phyloP scores from a whole-genome alignment of 2,888 invertebrate genomes.

The Allygus modestus region DNA sequence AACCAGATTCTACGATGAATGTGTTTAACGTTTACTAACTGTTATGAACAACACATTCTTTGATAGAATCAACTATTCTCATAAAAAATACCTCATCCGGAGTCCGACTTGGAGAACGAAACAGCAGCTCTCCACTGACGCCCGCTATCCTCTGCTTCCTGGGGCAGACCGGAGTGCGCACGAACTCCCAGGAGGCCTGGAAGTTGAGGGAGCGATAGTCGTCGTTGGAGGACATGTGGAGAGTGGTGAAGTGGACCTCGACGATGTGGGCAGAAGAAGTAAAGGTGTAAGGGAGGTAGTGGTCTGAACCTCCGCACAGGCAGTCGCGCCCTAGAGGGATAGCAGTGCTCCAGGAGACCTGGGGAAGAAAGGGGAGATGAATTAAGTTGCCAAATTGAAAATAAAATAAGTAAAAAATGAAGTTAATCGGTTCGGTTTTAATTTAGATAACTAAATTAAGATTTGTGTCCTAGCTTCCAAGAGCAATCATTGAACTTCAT shows the following conservation, averaged over 20 bases:
- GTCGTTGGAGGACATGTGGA: conserved; percentile 90
- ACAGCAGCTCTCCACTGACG: conserved; percentile 86
- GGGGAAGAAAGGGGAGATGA: no score
- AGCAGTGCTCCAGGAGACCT: conserved; percentile 58
- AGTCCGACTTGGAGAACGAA: conserved; percentile 77
- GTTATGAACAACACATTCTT: no score
- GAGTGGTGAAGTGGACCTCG: conserved; percentile 89
- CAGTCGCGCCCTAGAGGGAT: conserved; percentile 82
- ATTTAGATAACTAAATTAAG: no score
- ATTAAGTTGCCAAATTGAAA: no score
- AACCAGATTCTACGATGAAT: no score
- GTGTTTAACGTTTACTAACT: no score
- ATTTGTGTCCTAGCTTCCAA: no score
- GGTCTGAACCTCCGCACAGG: conserved; percentile 81
- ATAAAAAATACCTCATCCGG: conserved; percentile 76
- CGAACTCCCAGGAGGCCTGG: conserved; percentile 90
- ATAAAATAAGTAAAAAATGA: no score
- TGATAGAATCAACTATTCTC: no score
- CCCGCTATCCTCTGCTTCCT: conserved; percentile 84
- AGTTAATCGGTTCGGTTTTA: no score
- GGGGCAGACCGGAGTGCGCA: conserved; percentile 84
- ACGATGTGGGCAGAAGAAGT: conserved; percentile 86
- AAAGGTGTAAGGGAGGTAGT: conserved; percentile 83
- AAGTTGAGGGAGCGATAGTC: conserved; percentile 91
- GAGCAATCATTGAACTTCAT: no score